Evolutionary conservation across 2,888 invertebrate genomes (phyloP), one percentile per base, ranked within the genome.

Genomic region (Phytoseiulus persimilis): DNA sequence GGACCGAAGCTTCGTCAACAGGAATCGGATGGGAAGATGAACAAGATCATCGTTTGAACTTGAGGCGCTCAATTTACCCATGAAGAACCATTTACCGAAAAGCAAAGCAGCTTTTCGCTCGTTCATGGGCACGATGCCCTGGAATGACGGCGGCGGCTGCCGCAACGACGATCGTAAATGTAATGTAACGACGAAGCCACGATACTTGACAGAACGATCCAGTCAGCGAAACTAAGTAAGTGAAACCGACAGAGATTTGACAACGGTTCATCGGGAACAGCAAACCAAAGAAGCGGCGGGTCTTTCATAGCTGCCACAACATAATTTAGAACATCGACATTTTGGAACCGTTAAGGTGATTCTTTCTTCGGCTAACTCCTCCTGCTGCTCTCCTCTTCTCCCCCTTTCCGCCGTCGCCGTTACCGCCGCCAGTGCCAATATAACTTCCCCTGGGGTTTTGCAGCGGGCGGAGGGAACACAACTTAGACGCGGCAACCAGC

Each of bases 361-460:
- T 28, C 18, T 65, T 65, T 65, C 28, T 65, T 65, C 65, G 65
- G 65, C 65, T 18, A 65, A 6, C 65, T 65, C 65, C 65, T 28
- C 65, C 65, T 65, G 65, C 18, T 14, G 65, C 65, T 2, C 23
- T 6, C 65, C 18, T 23, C 18, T 65, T 23, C 65, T 65, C 65
- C 65, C 65, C 65, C 65, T 65, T 65, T 65, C 39, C 9, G 39
- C 39, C 39, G 39, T 39, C 39, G 9, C 39, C 39, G 39, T 39
- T 9, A 9, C 39, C 39, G 39, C 39, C 39, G 5, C 65, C 18
- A 23, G 1, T 28, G 65, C 1, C 18, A 65, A 65, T 65, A 65
- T 65, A 65, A 65, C 65, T 65, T 65, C 65, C 65, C 65, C 65
- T 65, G 65, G 65, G 65, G 65, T 65, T 65, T 65, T 65, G 65